These are phyloP conservation scores for Hydrolagus colliei DNA, from an alignment of 2,797 vertebrate genomes.

Conservation along the genomic window DNA sequence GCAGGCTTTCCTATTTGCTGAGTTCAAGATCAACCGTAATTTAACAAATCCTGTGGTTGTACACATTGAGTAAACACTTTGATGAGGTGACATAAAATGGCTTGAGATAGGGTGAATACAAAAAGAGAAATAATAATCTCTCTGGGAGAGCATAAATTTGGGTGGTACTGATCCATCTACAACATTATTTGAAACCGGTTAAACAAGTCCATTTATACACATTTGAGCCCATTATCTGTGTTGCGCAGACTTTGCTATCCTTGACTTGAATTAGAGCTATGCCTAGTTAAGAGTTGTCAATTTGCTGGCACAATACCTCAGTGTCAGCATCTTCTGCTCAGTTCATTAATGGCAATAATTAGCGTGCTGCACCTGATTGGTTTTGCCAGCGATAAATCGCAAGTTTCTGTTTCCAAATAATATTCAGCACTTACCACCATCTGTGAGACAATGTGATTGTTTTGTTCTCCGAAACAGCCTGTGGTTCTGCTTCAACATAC, in stretches of 20 bases:
- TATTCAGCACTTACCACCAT: constrained; percentile 24
- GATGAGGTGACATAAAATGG: neutral
- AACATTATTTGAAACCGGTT: neutral
- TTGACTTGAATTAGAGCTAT: neutral
- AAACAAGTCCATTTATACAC: neutral
- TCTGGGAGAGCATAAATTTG: neutral
- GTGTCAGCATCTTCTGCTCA: neutral
- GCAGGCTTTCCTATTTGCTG: no score
- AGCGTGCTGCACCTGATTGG: neutral
- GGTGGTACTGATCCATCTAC: neutral
- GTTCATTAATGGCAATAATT: constrained; percentile 29
- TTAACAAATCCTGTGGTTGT: no score
- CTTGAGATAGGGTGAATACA: no score
- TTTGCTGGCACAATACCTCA: neutral
- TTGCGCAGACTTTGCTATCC: neutral
- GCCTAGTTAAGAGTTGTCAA: neutral
- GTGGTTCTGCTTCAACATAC: constrained; percentile 34
- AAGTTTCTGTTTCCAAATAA: constrained; percentile 25
- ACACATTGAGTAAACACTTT: no score
- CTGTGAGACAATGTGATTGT: constrained; percentile 19
- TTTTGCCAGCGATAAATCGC: constrained; percentile 22
- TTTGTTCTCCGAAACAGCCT: constrained; percentile 3
- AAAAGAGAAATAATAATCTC: neutral
- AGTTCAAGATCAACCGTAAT: no score
- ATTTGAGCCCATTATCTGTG: no score